Percentiles rank a stretch among this genome's conserved stretches.
These are phyloP conservation scores for Lipophrys pholis DNA, from an alignment of 2,113 vertebrate genomes.

Conservation along the genomic window DNA sequence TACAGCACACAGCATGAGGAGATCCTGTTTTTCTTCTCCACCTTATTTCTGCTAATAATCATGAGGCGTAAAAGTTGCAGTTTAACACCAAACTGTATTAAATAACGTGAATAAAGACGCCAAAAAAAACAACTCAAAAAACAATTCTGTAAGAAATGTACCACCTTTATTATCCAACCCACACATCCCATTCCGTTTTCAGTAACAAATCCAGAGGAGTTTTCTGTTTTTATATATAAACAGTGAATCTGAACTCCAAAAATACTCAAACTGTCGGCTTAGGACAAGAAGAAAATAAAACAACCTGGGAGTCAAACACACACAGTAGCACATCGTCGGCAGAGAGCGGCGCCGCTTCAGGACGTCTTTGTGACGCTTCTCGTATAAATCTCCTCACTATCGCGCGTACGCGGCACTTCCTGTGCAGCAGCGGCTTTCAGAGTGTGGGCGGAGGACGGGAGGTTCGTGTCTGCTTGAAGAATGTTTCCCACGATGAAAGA, in stretches of 20 bases:
- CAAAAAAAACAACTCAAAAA: constrained; percentile 8
- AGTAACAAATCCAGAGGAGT: constrained; percentile 69
- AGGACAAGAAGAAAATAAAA: constrained; percentile 34
- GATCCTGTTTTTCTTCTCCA: too few relatives aligned
- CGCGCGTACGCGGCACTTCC: too few relatives aligned
- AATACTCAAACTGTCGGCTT: constrained; percentile 65
- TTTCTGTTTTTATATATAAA: constrained; percentile 37
- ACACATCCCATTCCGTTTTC: constrained; percentile 68
- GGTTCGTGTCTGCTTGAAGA: too few relatives aligned
- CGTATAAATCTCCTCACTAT: too few relatives aligned
- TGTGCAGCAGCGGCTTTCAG: too few relatives aligned
- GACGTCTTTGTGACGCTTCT: background rate
- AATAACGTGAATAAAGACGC: background rate
- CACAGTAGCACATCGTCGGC: constrained; percentile 58
- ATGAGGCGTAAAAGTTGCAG: background rate
- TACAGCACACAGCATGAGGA: background rate
- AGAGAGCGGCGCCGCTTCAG: constrained; percentile 29
- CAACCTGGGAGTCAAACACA: constrained; percentile 47
- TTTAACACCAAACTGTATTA: too few relatives aligned
- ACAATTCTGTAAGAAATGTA: constrained; percentile 70
- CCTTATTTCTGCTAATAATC: background rate
- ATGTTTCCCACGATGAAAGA: too few relatives aligned
- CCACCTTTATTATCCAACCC: constrained; percentile 81
- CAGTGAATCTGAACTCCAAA: constrained; percentile 56
- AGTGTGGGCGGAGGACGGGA: too few relatives aligned